Conservation (phyloP, 2,113 vertebrate genomes). For the Cebus imitator region DNA sequence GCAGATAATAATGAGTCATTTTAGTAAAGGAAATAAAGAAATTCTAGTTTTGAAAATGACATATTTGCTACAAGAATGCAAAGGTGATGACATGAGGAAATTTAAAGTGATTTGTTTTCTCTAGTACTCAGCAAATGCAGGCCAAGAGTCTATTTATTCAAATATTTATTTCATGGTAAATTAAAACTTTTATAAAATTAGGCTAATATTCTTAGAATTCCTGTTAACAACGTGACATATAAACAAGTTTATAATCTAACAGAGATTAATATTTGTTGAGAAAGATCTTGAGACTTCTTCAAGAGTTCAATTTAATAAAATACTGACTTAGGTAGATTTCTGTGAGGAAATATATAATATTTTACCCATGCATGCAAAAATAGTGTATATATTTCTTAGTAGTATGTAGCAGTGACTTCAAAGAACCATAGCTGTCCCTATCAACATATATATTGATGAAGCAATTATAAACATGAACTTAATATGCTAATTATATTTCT, state of each 20-base stretch:
- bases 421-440: not conserved
- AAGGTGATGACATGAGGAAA: not conserved
- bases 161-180: not conserved
- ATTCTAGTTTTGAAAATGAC: not conserved
- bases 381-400: not conserved
- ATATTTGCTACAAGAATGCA: not conserved
- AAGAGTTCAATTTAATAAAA: not conserved
- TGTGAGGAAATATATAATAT: not conserved
- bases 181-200: constrained; percentile 1
- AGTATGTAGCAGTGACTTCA: not conserved
- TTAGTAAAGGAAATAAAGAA: constrained; percentile 17
- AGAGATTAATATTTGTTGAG: constrained; percentile 55
- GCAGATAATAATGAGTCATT: constrained; percentile 69
- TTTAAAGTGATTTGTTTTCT: constrained; percentile 33
- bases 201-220: not conserved
- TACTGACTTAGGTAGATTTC: not conserved
- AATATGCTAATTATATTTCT: not conserved
- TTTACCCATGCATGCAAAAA: not conserved
- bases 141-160: not conserved
- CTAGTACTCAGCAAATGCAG: not conserved
- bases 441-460: not conserved
- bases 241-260: constrained; percentile 57
- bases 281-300: not conserved
- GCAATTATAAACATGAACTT: not conserved
- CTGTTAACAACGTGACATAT: not conserved